Base-by-base conservation (phyloP, 2,888 invertebrate species). In the Hedychridium roseum region DNA sequence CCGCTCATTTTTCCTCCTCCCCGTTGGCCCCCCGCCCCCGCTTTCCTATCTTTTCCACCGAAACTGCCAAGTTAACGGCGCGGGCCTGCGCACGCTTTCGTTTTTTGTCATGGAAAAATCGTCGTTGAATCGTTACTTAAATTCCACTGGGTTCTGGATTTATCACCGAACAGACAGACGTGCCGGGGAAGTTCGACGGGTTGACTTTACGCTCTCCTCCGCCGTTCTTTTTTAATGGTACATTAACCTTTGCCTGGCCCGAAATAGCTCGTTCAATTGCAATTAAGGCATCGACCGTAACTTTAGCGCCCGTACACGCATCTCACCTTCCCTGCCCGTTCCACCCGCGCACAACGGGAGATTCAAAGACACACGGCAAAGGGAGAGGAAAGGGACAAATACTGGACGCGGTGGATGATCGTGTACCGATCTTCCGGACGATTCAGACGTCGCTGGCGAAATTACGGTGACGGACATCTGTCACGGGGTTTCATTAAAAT, bases 261-360 rank as follows among this genome's bases (percentile, higher is more conserved):
- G 43, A 43, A 52, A 38, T 46, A 51, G 51, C 51, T 51, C 50
- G 55, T 53, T 50, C 52, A 27, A 56, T 59, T 37, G 53, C 50
- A 53, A 60, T 58, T 53, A 59, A 53, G 46, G 55, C 49, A 55
- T 59, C 48, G 55, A 56, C 54, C 59, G 59, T 58, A 50, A 55
- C 44, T 54, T 46, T 7, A 27, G 20, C 42, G 45, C 37, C 11
- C n/a, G n/a, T n/a, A n/a, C n/a, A n/a, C n/a, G n/a, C n/a, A n/a
- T n/a, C 36, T 27, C 37, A 38, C 17, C 28, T 16, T 26, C 37
- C 17, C 28, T 16, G 14, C 37, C 12, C 7, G 1, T 15, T 16
- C 5, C 14, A 6, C 14, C 27, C 12, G n/a, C 7, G 9, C 17
- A 6, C 4, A 27, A 9, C 2, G 17, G 16, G 16, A 23, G 6